Base-by-base conservation (phyloP, 2,797 vertebrate species). In the Poeciliopsis paucimaculata region DNA sequence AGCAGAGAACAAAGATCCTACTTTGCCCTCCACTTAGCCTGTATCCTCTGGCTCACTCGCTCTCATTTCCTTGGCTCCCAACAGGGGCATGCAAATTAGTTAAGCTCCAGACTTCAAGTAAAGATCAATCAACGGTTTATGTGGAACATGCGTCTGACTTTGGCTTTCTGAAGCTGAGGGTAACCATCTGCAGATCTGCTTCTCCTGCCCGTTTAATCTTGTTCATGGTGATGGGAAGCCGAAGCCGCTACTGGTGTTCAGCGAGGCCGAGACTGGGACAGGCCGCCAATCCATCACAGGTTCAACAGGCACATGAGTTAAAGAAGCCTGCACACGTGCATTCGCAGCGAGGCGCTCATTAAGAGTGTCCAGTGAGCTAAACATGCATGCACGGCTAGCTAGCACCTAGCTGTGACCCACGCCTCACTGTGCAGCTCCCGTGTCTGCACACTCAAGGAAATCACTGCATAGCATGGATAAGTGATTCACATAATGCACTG, bases 71-170 rank as follows among this genome's bases (percentile, higher is more conserved):
- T 45, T 71, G 41, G 68, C 28, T 46, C 41, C 68, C 68, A 26
- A 71, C 68, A 16, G 41, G 41, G 26, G 41, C 12, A 71, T 46
- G 15, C 68, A 71, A 71, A 45, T 71, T 28, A 71, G 68, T 13
- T 45, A 9, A 45, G 41, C 68, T 28, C 41, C 41, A 71, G 26
- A 18, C 68, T 45, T 71, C 68, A 45, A 45, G 68, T 45, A 71
- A 71, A 71, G 68, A 71, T 71, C 41, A 71, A 71, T 71, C 41
- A 46, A 45, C 2, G 13, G 68, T 45, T 71, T 71, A 45, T 45
- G 68, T 71, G 68, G 41, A 45, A 28, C 12, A 13, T 71, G 13
- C 2, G 28, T 71, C 41, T 15, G 39, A 71, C 12, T 16, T 28
- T 71, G 41, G 12, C 13, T 28, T 45, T 16, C 26, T 28, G 26